These are phyloP conservation scores for Acrobasis consociella DNA, from an alignment of 2,888 invertebrate species.

Conservation along the genomic window DNA sequence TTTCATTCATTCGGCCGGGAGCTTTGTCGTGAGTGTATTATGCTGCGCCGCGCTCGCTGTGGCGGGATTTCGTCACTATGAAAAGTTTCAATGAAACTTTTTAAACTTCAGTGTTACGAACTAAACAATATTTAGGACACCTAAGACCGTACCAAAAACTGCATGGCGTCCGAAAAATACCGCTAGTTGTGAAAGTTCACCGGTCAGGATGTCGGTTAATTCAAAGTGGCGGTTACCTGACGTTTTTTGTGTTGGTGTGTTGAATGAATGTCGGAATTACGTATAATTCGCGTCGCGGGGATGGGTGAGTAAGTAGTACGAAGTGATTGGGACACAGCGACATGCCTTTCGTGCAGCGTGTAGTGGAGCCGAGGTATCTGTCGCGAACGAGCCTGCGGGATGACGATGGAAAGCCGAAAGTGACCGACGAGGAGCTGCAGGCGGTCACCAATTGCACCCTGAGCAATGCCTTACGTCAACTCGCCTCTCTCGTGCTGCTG, in stretches of 20 bases:
- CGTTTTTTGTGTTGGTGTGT: constrained; percentile 81
- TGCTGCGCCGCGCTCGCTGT: constrained; percentile 46
- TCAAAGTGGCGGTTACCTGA: constrained; percentile 83
- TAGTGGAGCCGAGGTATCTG: constrained; percentile 91
- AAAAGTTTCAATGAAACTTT: constrained; percentile 74
- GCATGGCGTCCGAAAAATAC: constrained; percentile 40
- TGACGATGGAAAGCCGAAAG: constrained; percentile 81
- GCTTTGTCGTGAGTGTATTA: constrained; percentile 44
- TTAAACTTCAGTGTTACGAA: constrained; percentile 48
- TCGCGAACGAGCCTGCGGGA: constrained; percentile 86
- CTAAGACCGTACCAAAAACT: constrained; percentile 46
- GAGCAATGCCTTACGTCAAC: constrained; percentile 91
- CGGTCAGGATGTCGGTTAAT: constrained; percentile 81
- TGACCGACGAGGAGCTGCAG: constrained; percentile 90
- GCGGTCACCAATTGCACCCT: constrained; percentile 94
- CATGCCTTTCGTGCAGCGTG: constrained; percentile 95
- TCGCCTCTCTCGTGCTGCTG: constrained; percentile 91
- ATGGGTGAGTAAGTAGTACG: constrained; percentile 75
- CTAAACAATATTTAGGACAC: constrained; percentile 44
- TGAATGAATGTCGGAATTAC: constrained; percentile 78
- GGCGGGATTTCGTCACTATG: constrained; percentile 73
- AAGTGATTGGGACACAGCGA: constrained; percentile 63
- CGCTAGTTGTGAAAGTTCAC: constrained; percentile 65
- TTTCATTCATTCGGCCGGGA: constrained; percentile 64
- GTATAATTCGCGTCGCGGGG: constrained; percentile 70